Evolutionary conservation across 1,140 invertebrate genomes (phyloP).

Genomic region (Anoplolepis gracilipes): DNA sequence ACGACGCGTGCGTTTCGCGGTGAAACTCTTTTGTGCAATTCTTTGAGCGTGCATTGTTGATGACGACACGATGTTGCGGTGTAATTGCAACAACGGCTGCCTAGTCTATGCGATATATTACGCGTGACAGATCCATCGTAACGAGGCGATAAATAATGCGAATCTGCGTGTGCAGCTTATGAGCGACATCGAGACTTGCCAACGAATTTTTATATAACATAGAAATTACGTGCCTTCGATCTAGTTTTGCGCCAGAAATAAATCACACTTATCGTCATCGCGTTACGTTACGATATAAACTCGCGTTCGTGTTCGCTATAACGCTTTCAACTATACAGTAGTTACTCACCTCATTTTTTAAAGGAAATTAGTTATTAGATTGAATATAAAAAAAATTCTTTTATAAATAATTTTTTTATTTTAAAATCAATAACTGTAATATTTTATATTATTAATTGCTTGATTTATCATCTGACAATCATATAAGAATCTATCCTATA

Average conservation of each 20-base stretch:
- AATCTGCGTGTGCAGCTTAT: not conserved
- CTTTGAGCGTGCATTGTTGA: conserved; percentile 46
- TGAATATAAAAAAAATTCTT: conserved; percentile 13
- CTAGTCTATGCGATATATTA: conserved; percentile 38
- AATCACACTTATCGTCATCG: conserved; percentile 54
- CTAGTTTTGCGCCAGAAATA: conserved; percentile 41
- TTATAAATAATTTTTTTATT: not conserved
- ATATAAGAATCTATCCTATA: too few relatives aligned
- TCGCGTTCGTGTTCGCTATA: conserved; percentile 47
- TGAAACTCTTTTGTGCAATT: conserved; percentile 70
- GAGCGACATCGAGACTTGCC: conserved; percentile 43
- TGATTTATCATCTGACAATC: not conserved
- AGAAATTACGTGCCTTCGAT: conserved; percentile 45
- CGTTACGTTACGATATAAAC: conserved; percentile 47
- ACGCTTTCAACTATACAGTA: conserved; percentile 39
- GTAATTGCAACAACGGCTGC: conserved; percentile 16
- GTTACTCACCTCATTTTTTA: conserved; percentile 20
- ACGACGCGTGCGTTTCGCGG: conserved; percentile 26
- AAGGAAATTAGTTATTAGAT: not conserved
- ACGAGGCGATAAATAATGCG: conserved; percentile 39
- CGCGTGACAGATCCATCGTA: conserved; percentile 40
- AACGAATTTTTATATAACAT: conserved; percentile 40
- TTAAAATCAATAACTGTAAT: not conserved
- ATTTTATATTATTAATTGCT: not conserved
- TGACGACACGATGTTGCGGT: conserved; percentile 32